Evolutionary conservation across 2,888 invertebrate genomes (phyloP), one percentile per base, ranked within the genome.

Genomic region (Ferdinandea cuprea): DNA sequence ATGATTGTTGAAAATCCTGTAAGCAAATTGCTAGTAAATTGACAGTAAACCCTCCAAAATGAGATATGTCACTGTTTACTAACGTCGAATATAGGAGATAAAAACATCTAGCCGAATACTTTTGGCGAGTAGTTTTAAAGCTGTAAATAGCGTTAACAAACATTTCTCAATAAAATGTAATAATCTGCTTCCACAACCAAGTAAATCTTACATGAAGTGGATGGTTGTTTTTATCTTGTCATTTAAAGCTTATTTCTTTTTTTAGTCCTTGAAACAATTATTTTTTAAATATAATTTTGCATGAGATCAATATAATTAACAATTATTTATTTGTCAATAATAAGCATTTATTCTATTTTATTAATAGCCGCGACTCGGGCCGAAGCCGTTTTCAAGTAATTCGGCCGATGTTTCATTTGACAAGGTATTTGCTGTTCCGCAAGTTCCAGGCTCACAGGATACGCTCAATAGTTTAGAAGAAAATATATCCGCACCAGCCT

Each of bases 331-430:
- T 15, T n/a, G 3, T 0, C 8, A 9, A 28, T 28, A 1, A 15
- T 15, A 19, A 9, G 4, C 1, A 19, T n/a, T n/a, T 19, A 21
- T 19, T 19, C 19, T 19, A 19, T 17, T 44, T 44, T 44, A 19
- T 86, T 89, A 89, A 54, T 92, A 96, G 96, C 96, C 96, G 48
- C 94, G 96, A 21, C 92, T 96, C 52, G 96, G 96, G 2, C 96
- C 96, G 40, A 96, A 96, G 89, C 96, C 96, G 25, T 96, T 96
- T 90, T 95, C 96, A 7, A 95, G 96, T 44, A 94, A 95, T 32
- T 93, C 95, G 3, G 95, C 95, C 71, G 94, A 95, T 86, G 95
- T 96, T 87, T 94, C 94, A 0, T 96, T 96, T 87, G 95, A 95
- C 89, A 95, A 95, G 88, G 95, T 96, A 21, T 96, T 96, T 89